phyloP scores from a whole-genome alignment of 2,888 invertebrate genomes.

The Anagyrus pseudococci region DNA sequence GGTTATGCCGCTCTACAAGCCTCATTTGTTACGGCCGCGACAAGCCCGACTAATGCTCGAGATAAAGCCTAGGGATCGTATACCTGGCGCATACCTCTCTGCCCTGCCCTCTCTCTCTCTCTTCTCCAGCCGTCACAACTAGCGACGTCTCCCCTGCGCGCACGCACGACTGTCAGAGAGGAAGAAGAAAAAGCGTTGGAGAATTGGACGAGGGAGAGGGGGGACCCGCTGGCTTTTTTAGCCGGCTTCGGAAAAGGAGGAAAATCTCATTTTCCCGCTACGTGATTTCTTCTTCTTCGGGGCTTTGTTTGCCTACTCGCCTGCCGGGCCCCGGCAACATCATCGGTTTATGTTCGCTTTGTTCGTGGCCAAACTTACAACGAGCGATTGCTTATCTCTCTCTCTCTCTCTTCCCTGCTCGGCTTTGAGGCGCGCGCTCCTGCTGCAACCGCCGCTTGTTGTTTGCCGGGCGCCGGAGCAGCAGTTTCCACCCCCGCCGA shows the following conservation, averaged over 20 bases:
- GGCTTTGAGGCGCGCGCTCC: too few relatives aligned
- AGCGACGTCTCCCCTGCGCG: neutral
- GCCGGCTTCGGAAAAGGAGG: neutral
- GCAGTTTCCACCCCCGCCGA: too few relatives aligned
- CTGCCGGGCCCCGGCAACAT: neutral
- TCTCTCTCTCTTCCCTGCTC: neutral
- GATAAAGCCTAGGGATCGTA: conserved; percentile 17
- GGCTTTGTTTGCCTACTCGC: too few relatives aligned
- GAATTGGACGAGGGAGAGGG: neutral
- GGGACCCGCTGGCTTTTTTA: too few relatives aligned
- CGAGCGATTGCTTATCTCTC: conserved; percentile 21
- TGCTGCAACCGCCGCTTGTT: too few relatives aligned
- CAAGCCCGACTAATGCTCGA: conserved; percentile 34
- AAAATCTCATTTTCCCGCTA: conserved; percentile 24
- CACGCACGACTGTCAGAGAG: too few relatives aligned
- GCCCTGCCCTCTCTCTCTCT: conserved; percentile 7
- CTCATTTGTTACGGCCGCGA: conserved; percentile 33
- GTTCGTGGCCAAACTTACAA: conserved; percentile 18
- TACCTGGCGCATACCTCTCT: conserved; percentile 11
- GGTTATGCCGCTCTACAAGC: too few relatives aligned
- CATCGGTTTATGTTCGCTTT: conserved; percentile 19
- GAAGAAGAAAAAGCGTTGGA: neutral
- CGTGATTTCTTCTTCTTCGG: conserved; percentile 15
- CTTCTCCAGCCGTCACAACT: too few relatives aligned
- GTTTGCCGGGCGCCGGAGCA: too few relatives aligned